Percentiles rank a stretch among this genome's conserved stretches.
Conservation (phyloP, 1,140 invertebrate genomes). For the Homalodisca vitripennis region DNA sequence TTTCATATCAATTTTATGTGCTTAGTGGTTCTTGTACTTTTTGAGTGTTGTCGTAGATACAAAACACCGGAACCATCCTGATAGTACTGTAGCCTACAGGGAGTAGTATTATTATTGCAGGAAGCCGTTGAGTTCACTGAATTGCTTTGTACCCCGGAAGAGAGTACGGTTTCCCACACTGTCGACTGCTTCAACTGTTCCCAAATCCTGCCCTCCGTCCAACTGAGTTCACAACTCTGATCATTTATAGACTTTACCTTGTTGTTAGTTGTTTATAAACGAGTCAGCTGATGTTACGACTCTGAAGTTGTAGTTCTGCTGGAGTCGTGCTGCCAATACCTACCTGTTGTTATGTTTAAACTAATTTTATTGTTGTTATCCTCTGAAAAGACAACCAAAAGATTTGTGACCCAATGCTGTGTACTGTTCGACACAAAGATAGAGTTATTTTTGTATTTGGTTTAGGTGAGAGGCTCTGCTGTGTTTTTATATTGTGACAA, state of each 20-base stretch:
- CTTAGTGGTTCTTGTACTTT: no score
- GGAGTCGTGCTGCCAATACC: no score
- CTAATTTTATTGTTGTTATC: slow-evolving; percentile 14
- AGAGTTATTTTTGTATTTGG: slow-evolving; percentile 4
- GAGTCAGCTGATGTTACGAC: not conserved
- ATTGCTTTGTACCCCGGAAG: not conserved
- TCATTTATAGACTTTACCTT: not conserved
- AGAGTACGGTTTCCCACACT: not conserved
- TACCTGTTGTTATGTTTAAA: slow-evolving; percentile 12
- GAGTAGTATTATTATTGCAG: not conserved
- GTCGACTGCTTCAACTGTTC: not conserved
- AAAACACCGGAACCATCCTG: not conserved
- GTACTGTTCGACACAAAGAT: no score
- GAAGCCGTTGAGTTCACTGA: not conserved
- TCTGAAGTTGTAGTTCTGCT: not conserved
- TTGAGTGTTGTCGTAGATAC: no score
- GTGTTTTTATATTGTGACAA: slow-evolving; percentile 10
- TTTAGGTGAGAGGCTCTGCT: slow-evolving; percentile 1
- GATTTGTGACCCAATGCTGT: not conserved
- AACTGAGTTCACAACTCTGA: no score
- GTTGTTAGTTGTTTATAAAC: slow-evolving; percentile 9
- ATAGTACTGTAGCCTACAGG: not conserved
- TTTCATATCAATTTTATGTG: no score
- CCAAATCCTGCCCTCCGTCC: not conserved
- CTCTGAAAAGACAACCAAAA: slow-evolving; percentile 6